Percentiles rank a stretch among this genome's conserved stretches.
phyloP scores from a whole-genome alignment of 2,113 vertebrate species.

The Sarotherodon lohbergeri region DNA sequence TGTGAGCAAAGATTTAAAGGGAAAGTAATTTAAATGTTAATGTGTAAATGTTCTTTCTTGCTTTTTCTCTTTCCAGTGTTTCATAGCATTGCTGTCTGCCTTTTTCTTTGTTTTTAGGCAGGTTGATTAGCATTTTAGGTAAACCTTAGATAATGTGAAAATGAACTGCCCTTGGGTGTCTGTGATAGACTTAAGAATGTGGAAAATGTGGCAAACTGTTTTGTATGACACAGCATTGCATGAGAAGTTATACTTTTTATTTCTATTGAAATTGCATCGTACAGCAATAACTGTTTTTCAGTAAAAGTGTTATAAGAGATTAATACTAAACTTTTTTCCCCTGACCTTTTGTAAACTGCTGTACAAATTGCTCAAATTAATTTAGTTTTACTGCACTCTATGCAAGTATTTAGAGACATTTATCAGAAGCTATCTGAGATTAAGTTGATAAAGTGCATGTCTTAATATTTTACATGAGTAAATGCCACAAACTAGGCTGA shows the following conservation, averaged over 20 bases:
- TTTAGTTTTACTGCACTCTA: neutral
- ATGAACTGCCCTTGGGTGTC: neutral
- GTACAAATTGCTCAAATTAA: neutral
- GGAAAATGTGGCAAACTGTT: neutral
- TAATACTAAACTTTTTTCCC: neutral
- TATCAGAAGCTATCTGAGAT: neutral
- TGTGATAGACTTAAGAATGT: neutral
- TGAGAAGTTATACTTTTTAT: neutral
- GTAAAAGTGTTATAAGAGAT: neutral
- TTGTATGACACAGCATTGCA: neutral
- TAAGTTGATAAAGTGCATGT: neutral
- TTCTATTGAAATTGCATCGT: neutral
- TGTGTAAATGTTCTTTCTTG: neutral
- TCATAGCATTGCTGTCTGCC: neutral
- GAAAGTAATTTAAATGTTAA: neutral
- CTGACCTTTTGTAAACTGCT: neutral
- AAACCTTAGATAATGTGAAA: neutral
- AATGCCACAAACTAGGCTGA: neutral
- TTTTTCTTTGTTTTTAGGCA: neutral
- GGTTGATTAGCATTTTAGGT: neutral
- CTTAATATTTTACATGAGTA: neutral
- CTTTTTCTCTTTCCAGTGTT: neutral
- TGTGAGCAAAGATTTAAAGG: neutral
- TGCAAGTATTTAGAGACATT: neutral
- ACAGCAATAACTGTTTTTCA: neutral